phyloP scores from a whole-genome alignment of 2,797 vertebrate species.

The Sparidentex hasta region DNA sequence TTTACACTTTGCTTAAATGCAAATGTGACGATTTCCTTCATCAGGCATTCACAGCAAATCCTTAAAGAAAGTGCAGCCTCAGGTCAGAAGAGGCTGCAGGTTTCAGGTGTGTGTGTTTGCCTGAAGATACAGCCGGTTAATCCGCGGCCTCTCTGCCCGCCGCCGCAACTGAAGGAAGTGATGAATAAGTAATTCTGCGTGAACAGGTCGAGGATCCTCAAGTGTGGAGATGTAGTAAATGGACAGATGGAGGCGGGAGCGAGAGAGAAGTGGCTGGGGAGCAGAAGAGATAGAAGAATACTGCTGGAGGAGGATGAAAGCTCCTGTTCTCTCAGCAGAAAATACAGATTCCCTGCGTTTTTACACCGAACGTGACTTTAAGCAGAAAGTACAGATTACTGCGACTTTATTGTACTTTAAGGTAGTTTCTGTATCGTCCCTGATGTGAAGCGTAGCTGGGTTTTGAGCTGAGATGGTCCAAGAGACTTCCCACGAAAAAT shows the following conservation, averaged over 20 bases:
- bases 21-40: no score
- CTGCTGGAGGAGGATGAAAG: not conserved
- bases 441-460: no score
- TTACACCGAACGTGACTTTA: not conserved
- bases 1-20: constrained; percentile 34
- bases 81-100: constrained; percentile 24
- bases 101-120: constrained; percentile 42
- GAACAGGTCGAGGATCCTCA: constrained; percentile 53
- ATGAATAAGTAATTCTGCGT: constrained; percentile 65
- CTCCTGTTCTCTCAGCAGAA: not conserved
- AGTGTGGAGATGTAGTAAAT: constrained; percentile 26
- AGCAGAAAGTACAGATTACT: not conserved
- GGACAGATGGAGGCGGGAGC: constrained; percentile 46
- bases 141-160: constrained; percentile 38
- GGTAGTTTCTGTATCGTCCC: not conserved
- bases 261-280: not conserved
- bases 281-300: not conserved
- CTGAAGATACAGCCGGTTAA: constrained; percentile 41
- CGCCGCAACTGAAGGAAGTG: constrained; percentile 14
- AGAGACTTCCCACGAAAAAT: not conserved
- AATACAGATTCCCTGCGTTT: not conserved
- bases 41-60: constrained; percentile 37
- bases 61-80: constrained; percentile 36
- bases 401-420: not conserved
- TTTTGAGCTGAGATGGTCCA: no score